A percentile compares a stretch with the other conserved stretches of the same genome.
These are phyloP conservation scores for Epistrophe eligans DNA, from an alignment of 2,888 invertebrate genomes.

Conservation along the genomic window DNA sequence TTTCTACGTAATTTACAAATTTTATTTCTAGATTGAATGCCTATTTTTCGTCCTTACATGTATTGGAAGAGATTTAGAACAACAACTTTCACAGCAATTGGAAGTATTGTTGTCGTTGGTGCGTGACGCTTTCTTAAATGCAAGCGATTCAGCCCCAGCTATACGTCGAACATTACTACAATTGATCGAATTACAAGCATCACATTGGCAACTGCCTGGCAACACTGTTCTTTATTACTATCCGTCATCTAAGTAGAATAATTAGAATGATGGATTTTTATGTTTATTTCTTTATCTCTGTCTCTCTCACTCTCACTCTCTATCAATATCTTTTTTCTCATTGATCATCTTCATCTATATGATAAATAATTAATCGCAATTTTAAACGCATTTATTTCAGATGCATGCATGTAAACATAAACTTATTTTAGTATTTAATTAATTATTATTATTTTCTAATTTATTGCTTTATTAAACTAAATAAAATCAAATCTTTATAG, in stretches of 20 bases:
- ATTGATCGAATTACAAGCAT: conserved; percentile 95
- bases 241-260: conserved; percentile 86
- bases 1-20: neutral
- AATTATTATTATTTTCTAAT: conserved; percentile 42
- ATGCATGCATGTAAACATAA: conserved; percentile 59
- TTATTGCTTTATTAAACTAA: conserved; percentile 58
- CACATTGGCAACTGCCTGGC: conserved; percentile 95
- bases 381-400: conserved; percentile 72
- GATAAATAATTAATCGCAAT: conserved; percentile 37
- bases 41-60: conserved; percentile 95
- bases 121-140: conserved; percentile 93
- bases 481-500: conserved; percentile 26
- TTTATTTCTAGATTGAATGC: conserved; percentile 89
- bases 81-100: conserved; percentile 91
- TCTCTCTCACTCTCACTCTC: neutral
- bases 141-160: conserved; percentile 89
- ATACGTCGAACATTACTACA: conserved; percentile 94
- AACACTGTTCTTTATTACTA: conserved; percentile 95
- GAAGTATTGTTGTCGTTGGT: conserved; percentile 91
- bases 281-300: neutral
- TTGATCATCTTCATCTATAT: conserved; percentile 37
- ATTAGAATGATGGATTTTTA: neutral
- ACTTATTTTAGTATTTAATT: conserved; percentile 45
- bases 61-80: conserved; percentile 94
- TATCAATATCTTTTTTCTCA: conserved; percentile 10